Conservation (phyloP, 2,113 vertebrate genomes). For the Phrynosoma platyrhinos region DNA sequence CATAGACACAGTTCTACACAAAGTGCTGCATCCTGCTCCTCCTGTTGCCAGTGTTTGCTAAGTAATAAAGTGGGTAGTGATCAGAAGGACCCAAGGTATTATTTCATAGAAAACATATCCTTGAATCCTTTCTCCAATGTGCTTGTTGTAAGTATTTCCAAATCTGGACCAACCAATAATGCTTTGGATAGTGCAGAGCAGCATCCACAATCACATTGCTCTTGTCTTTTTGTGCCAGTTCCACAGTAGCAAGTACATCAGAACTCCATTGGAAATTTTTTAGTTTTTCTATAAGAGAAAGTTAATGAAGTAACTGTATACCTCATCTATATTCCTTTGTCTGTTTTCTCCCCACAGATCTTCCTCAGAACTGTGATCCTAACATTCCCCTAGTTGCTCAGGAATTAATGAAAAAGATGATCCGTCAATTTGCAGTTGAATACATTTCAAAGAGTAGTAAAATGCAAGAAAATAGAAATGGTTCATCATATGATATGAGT, state of each 20-base stretch:
- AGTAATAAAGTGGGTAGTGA: neutral
- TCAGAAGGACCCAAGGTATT: too few relatives aligned
- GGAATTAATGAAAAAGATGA: conserved; percentile 99
- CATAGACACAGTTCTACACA: neutral
- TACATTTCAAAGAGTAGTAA: conserved; percentile 96
- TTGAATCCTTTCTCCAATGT: too few relatives aligned
- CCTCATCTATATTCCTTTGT: neutral
- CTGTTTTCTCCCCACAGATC: conserved; percentile 82
- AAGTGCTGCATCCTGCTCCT: neutral
- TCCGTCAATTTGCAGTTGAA: conserved; percentile 97
- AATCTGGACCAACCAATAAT: too few relatives aligned
- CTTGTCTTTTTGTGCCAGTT: too few relatives aligned
- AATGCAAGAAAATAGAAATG: conserved; percentile 87
- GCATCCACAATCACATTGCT: too few relatives aligned
- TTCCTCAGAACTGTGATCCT: conserved; percentile 93
- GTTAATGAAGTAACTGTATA: neutral
- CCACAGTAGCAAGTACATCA: too few relatives aligned
- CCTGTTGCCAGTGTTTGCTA: neutral
- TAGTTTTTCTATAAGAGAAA: conserved; percentile 4
- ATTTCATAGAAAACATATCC: too few relatives aligned
- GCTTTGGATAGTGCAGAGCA: too few relatives aligned
- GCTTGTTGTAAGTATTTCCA: too few relatives aligned
- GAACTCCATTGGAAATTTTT: neutral
- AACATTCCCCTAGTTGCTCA: conserved; percentile 97
- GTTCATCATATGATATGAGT: conserved; percentile 82